These are phyloP conservation scores for Electrona antarctica DNA, from an alignment of 2,113 vertebrate species.

Conservation along the genomic window DNA sequence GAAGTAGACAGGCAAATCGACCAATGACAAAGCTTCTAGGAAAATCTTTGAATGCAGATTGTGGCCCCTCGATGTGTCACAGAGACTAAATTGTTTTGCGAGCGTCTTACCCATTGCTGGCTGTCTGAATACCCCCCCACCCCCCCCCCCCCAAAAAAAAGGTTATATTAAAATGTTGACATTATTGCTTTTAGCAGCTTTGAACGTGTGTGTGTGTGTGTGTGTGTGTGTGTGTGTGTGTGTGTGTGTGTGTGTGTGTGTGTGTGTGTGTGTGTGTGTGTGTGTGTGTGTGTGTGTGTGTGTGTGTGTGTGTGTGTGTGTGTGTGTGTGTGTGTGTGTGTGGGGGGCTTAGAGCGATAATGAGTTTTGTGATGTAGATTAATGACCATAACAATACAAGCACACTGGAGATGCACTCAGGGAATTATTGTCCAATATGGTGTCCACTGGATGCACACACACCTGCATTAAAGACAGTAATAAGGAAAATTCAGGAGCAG, in stretches of 20 bases:
- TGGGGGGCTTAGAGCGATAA: constrained; percentile 23
- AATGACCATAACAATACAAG: constrained; percentile 38
- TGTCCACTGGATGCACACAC: background rate
- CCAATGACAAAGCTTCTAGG: too few species aligned
- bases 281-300: constrained; percentile 3
- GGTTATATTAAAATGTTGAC: too few species aligned
- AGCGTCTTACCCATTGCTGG: too few species aligned
- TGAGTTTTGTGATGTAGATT: constrained; percentile 42
- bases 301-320: too few species aligned
- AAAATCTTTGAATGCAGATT: too few species aligned
- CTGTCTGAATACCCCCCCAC: too few species aligned
- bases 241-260: background rate
- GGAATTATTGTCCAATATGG: constrained; percentile 14
- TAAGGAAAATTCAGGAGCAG: background rate
- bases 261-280: background rate
- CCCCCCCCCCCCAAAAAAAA: too few species aligned
- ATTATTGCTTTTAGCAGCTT: too few species aligned
- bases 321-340: constrained; percentile 14
- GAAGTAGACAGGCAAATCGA: too few species aligned
- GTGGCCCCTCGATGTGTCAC: too few species aligned
- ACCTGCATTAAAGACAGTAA: constrained; percentile 10
- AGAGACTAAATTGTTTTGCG: too few species aligned
- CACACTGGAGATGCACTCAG: constrained; percentile 2
- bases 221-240: constrained; percentile 4
- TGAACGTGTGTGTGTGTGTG: background rate